Conservation (phyloP, 2,113 vertebrate species). For the Aptenodytes patagonicus region DNA sequence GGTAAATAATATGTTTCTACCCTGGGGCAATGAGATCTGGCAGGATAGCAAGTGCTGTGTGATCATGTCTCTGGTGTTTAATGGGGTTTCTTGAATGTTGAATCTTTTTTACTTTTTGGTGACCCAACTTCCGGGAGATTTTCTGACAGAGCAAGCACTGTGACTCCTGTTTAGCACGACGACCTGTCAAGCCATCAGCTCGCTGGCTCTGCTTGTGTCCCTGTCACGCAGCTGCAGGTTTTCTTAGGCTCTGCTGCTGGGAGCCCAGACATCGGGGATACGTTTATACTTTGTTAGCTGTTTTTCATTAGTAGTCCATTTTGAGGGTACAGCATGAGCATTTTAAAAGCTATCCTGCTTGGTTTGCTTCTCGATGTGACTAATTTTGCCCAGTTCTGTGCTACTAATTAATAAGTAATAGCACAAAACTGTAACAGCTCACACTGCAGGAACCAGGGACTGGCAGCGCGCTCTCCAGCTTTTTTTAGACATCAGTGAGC, state of each 20-base stretch:
- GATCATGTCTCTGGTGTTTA: background rate
- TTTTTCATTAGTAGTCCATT: background rate
- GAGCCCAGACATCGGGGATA: background rate
- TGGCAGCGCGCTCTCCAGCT: background rate
- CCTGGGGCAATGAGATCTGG: background rate
- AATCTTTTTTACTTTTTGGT: background rate
- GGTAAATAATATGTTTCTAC: background rate
- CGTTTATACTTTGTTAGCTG: background rate
- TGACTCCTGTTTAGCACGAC: background rate
- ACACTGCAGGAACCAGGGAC: background rate
- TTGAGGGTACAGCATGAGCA: background rate
- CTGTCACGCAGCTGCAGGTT: background rate
- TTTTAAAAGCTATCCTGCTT: background rate
- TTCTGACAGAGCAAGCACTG: background rate
- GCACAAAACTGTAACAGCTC: background rate
- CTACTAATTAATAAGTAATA: background rate
- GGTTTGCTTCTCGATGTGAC: background rate
- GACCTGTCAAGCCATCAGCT: background rate
- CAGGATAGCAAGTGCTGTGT: background rate
- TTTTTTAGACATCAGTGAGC: background rate
- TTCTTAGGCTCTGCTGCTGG: background rate
- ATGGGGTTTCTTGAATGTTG: background rate
- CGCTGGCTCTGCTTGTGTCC: background rate
- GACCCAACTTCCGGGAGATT: background rate
- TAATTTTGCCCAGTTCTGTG: background rate